Base-by-base conservation (phyloP, 1,140 invertebrate genomes). In the Anthonomus grandis region DNA sequence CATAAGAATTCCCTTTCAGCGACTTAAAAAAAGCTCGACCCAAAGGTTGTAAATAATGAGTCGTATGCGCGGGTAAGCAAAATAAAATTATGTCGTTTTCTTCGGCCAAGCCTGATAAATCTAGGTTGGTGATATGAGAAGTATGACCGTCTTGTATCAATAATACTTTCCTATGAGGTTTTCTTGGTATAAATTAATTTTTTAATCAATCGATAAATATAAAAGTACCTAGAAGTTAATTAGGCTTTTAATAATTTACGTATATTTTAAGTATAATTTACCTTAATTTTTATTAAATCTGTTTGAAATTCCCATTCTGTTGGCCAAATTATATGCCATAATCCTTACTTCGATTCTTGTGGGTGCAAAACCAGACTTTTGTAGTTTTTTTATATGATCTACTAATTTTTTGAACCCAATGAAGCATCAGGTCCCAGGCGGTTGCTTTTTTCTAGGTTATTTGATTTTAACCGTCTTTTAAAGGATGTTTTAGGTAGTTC, bases 101-200 rank as follows among this genome's bases (percentile, higher is more conserved):
- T n/a, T 42, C 36, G 47, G 65, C 60, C 37, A 59, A 59, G 39
- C 68, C 51, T 19, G 69, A 53, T 21, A 65, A 25, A 36, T 69
- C 57, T 19, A 64, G 8, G 13, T 46, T 37, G 51, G 49, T 64
- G 17, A 44, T 64, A 48, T 74, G 73, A 8, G 71, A 73, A 19
- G 64, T 57, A 59, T 76, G 71, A n/a, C 73, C 69, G 59, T 77
- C 74, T 44, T 76, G 60, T 57, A 76, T 65, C 4, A 73, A 39
- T 21, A 75, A 51, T 36, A 67, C 67, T 49, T 73, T 74, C 25
- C 70, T 70, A 10, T 25, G 22, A 5, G 61, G 61, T 54, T 75
- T 76, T 17, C 42, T 48, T 8, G 67, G 67, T 23, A 75, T 22
- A 60, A 75, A 76, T 24, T 68, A 55, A 15, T 62, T 46, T 59